These are phyloP conservation scores for Brachymystax lenok DNA, from an alignment of 2,797 vertebrate species.

Conservation along the genomic window DNA sequence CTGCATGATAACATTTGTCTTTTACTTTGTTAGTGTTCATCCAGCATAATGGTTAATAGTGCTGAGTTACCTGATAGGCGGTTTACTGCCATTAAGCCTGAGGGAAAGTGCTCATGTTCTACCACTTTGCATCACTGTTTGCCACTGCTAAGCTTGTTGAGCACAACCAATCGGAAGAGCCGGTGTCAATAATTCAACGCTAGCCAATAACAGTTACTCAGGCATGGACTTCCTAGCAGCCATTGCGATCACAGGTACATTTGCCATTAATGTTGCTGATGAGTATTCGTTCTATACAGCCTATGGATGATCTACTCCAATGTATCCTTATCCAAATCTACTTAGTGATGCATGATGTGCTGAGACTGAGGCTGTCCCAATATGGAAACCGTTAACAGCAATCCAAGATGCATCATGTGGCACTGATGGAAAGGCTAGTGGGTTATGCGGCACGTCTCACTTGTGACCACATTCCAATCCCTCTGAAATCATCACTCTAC, in stretches of 20 bases:
- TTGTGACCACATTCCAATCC: neutral
- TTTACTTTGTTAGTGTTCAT: conserved; percentile 52
- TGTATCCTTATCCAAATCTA: conserved; percentile 5
- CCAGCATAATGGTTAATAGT: conserved; percentile 47
- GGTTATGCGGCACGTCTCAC: too few species aligned
- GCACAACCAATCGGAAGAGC: conserved; percentile 49
- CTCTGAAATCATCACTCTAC: neutral
- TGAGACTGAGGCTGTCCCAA: neutral
- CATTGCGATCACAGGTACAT: conserved; percentile 36
- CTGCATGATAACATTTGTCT: conserved; percentile 56
- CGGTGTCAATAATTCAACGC: conserved; percentile 56
- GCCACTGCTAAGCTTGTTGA: conserved; percentile 43
- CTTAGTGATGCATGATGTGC: neutral
- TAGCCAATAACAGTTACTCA: conserved; percentile 50
- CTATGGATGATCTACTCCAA: conserved; percentile 28
- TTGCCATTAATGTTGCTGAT: conserved; percentile 49
- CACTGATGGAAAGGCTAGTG: neutral
- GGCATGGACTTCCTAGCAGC: conserved; percentile 33
- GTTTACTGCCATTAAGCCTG: conserved; percentile 56
- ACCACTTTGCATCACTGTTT: neutral
- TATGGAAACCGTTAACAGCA: neutral
- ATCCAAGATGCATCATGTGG: neutral
- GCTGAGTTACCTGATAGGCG: conserved; percentile 56
- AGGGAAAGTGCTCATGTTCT: conserved; percentile 37
- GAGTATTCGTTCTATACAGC: conserved; percentile 31